Evolutionary conservation across 2,113 vertebrate species (phyloP).

Genomic region (Anser cygnoides): DNA sequence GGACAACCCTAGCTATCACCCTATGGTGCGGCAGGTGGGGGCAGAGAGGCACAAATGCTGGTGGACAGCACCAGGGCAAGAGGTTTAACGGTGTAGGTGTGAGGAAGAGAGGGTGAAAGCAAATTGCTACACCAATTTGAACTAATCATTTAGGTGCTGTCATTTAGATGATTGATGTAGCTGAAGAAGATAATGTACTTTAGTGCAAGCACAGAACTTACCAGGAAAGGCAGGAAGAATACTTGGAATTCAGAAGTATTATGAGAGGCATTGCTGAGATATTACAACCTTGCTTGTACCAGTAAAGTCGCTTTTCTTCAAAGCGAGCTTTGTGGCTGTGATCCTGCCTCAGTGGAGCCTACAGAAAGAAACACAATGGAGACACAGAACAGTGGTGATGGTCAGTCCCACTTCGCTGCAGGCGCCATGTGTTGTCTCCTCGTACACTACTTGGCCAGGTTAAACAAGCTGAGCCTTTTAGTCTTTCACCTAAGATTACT

Average conservation of each 20-base stretch:
- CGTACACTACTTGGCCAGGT: background rate
- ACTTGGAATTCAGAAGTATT: background rate
- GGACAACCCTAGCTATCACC: background rate
- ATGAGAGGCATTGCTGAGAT: background rate
- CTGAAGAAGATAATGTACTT: background rate
- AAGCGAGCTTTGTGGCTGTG: background rate
- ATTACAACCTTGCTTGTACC: background rate
- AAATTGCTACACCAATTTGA: background rate
- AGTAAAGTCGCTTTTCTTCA: background rate
- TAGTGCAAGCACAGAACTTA: background rate
- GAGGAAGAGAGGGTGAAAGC: background rate
- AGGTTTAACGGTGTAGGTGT: background rate
- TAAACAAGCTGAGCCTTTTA: background rate
- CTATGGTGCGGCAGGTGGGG: too few species aligned
- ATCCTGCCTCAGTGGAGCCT: background rate
- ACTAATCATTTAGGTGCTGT: background rate
- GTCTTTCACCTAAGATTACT: background rate
- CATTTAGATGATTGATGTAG: background rate
- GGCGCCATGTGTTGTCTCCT: background rate
- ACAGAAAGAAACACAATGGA: background rate
- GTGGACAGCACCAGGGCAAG: background rate
- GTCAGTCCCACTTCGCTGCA: background rate
- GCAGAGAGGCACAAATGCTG: background rate
- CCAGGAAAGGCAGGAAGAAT: background rate
- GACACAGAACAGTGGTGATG: background rate